phyloP scores from a whole-genome alignment of 2,888 invertebrate genomes.

The Heliconius sara region DNA sequence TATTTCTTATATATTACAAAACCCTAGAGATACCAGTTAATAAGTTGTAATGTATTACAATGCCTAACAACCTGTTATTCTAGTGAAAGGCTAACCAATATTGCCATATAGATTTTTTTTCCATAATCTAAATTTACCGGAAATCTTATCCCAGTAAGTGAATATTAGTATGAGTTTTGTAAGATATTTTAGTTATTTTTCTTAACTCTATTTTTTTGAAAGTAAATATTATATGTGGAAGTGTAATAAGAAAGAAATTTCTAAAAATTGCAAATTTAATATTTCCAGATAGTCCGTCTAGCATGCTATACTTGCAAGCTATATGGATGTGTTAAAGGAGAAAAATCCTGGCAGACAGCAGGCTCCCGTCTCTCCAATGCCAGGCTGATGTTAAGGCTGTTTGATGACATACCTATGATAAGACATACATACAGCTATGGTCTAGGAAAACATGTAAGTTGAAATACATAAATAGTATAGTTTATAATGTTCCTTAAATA shows the following conservation, averaged over 20 bases:
- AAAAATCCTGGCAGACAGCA: conserved; percentile 84
- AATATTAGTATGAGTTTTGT: neutral
- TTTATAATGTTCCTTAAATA: conserved; percentile 20
- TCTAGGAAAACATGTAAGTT: conserved; percentile 84
- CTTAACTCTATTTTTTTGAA: neutral
- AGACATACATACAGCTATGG: conserved; percentile 89
- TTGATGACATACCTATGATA: conserved; percentile 94
- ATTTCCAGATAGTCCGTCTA: conserved; percentile 87
- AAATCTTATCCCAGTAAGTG: neutral
- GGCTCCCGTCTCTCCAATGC: conserved; percentile 90
- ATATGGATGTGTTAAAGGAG: conserved; percentile 85
- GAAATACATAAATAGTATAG: neutral
- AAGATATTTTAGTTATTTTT: neutral
- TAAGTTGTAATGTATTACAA: conserved; percentile 49
- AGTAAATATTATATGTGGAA: neutral
- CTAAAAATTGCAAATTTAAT: neutral
- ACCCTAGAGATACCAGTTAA: conserved; percentile 56
- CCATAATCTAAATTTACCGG: neutral
- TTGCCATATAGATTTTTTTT: neutral
- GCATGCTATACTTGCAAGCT: conserved; percentile 91
- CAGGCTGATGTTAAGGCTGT: conserved; percentile 89
- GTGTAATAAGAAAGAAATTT: neutral
- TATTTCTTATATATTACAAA: conserved; percentile 60
- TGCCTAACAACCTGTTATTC: conserved; percentile 26
- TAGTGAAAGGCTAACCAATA: neutral